Evolutionary conservation across 2,113 vertebrate genomes (phyloP).

Genomic region (Thymallus thymallus): DNA sequence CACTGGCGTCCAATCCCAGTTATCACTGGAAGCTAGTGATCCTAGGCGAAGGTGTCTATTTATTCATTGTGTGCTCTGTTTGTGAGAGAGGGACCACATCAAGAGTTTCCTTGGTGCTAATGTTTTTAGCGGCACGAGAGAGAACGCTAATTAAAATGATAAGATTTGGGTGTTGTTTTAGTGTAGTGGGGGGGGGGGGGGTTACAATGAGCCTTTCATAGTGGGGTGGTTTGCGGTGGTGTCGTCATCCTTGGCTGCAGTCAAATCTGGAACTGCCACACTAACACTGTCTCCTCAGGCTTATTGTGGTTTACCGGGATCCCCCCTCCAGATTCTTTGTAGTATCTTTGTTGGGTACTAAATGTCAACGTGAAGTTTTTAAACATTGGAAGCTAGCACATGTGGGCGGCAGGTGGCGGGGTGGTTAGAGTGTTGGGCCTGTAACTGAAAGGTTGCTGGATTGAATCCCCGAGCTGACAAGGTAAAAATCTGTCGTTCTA

Average conservation of each 20-base stretch:
- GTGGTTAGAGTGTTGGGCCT: too few species aligned
- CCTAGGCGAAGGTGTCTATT: constrained; percentile 29
- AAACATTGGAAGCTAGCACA: constrained; percentile 34
- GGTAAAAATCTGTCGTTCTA: too few species aligned
- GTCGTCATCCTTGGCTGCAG: constrained; percentile 75
- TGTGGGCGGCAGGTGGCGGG: too few species aligned
- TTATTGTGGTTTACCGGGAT: constrained; percentile 65
- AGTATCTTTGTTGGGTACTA: constrained; percentile 62
- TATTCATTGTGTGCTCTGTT: constrained; percentile 27
- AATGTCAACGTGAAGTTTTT: constrained; percentile 57
- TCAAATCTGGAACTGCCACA: constrained; percentile 62
- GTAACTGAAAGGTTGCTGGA: too few species aligned
- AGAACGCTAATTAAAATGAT: constrained; percentile 69
- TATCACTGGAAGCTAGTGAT: constrained; percentile 28
- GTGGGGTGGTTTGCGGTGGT: constrained; percentile 50
- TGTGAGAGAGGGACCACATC: constrained; percentile 11
- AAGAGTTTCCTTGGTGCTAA: constrained; percentile 46
- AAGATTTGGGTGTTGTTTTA: constrained; percentile 67
- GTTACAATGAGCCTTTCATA: constrained; percentile 62
- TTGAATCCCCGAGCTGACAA: too few species aligned
- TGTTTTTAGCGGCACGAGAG: constrained; percentile 52
- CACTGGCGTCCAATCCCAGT: constrained; percentile 7
- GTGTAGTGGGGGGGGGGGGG: constrained; percentile 25
- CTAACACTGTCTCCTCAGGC: constrained; percentile 58
- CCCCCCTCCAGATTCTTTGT: constrained; percentile 49